phyloP scores from a whole-genome alignment of 2,797 vertebrate species.

The Coccyzus lansbergi region DNA sequence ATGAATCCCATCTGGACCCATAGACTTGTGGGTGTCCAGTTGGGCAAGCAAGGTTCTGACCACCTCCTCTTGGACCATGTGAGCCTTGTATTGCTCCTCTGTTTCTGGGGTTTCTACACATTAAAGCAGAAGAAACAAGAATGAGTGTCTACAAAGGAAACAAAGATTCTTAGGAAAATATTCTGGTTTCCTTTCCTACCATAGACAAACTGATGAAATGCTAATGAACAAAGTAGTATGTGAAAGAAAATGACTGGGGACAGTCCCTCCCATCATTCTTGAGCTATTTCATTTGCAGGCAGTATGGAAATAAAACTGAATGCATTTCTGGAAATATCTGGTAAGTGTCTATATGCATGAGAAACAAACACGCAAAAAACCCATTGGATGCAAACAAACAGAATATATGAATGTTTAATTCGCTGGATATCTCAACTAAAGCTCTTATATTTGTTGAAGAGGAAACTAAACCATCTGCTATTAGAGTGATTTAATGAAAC shows the following conservation, averaged over 20 bases:
- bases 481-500: not conserved
- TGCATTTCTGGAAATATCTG: not conserved
- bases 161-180: conserved; percentile 11
- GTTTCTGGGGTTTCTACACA: no score
- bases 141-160: not conserved
- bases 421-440: not conserved
- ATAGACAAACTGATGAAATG: conserved; percentile 15
- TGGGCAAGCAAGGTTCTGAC: no score
- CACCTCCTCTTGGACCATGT: no score
- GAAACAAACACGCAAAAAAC: not conserved
- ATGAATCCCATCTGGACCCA: no score
- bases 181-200: conserved; percentile 7
- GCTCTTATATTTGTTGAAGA: not conserved
- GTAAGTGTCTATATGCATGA: not conserved
- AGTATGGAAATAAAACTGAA: not conserved
- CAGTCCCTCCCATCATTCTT: not conserved
- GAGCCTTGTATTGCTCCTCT: no score
- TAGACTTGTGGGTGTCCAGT: no score
- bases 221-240: not conserved
- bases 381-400: not conserved
- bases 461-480: not conserved
- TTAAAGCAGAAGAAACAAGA: conserved; percentile 31
- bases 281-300: not conserved
- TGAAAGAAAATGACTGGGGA: not conserved
- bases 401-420: not conserved